Evolutionary conservation across 1,140 invertebrate genomes (phyloP), one percentile per base, ranked within the genome.

Genomic region (Caenorhabditis inopinata): DNA sequence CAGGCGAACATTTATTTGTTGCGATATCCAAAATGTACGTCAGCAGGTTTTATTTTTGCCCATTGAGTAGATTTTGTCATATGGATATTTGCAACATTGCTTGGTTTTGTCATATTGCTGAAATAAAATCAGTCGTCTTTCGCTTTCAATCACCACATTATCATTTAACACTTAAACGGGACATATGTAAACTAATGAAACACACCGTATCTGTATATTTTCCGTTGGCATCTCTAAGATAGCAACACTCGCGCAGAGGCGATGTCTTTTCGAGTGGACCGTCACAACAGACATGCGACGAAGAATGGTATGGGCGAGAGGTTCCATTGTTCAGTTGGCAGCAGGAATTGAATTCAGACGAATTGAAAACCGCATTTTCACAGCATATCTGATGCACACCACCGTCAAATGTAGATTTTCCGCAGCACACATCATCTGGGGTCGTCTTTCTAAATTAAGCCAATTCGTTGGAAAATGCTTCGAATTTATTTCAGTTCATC

Each of bases 81-180:
- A 68, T 9, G 58, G 58, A 38, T 68, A 68, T n/a, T 68, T 68
- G 25, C 58, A 68, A 21, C 58, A 68, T 21, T 68, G 58, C 21
- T 68, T 68, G 23, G 58, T 68, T 21, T 68, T 68, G 58, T 68
- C 58, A 32, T 68, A 68, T 68, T 68, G 58, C 58, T 68, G 58
- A 68, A 68, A 68, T 25, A 68, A 68, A 68, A 38, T 9, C 27
- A 32, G 7, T 58, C 9, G 2, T 7, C 27, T 58, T 32, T n/a
- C n/a, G n/a, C n/a, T n/a, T n/a, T n/a, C n/a, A n/a, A 58, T 29
- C 27, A 32, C 5, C 23, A 32, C 12, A 58, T 32, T 16, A 68
- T 68, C 58, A 68, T 21, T 68, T 68, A 32, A 16, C 32, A 12
- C 11, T 38, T 21, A 32, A 32, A 32, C 32, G 21, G 38, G 11